Conservation (phyloP, 2,113 vertebrate species). For the Microcebus tavaratra region DNA sequence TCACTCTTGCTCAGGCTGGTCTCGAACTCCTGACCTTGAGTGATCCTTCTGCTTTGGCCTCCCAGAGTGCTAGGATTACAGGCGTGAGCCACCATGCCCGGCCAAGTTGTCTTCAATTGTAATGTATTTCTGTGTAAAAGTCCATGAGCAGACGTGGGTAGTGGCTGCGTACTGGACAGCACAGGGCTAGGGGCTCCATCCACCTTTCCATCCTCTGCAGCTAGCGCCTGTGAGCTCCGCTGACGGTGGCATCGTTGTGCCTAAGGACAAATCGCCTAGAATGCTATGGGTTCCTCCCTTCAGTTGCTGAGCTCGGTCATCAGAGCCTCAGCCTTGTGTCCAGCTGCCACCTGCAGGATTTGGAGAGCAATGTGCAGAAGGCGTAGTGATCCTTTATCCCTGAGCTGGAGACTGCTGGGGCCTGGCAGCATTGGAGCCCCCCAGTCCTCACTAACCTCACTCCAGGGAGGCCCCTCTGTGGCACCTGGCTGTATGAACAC, state of each 20-base stretch:
- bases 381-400: background rate
- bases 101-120: background rate
- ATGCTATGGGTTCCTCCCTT: background rate
- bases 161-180: accelerated
- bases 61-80: too few species aligned
- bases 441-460: background rate
- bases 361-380: constrained; percentile 30
- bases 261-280: background rate
- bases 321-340: constrained; percentile 54
- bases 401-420: background rate
- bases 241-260: background rate
- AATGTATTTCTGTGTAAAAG: background rate
- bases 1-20: too few species aligned
- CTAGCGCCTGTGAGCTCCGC: background rate
- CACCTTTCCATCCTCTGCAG: background rate
- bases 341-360: constrained; percentile 81
- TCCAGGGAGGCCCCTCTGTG: background rate
- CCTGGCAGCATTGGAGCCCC: background rate
- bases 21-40: too few species aligned
- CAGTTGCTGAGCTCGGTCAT: background rate
- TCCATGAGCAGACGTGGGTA: background rate
- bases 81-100: too few species aligned
- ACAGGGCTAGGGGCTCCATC: background rate
- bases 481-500: accelerated
- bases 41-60: too few species aligned